phyloP scores from a whole-genome alignment of 2,113 vertebrate species.

The Triplophysa tibetana region DNA sequence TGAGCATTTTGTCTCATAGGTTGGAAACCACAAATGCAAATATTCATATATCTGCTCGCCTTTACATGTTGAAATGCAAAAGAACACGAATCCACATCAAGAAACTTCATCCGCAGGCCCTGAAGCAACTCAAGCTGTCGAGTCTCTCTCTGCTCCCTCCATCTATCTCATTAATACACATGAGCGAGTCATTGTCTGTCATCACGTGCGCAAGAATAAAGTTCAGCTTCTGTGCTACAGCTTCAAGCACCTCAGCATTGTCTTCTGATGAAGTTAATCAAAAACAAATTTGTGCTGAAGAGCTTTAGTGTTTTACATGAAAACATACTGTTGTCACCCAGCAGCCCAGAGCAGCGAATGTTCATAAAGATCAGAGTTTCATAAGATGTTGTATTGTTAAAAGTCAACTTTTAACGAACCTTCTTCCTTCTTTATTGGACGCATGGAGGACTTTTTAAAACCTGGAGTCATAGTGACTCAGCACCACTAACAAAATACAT shows the following conservation, averaged over 20 bases:
- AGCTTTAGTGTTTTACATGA: too few relatives aligned
- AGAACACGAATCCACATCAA: not conserved
- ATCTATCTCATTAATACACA: not conserved
- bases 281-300: slow-evolving; percentile 14
- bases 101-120: not conserved
- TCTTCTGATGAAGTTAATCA: slow-evolving; percentile 12
- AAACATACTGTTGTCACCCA: too few relatives aligned
- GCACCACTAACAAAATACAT: too few relatives aligned
- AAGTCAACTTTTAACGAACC: too few relatives aligned
- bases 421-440: not conserved
- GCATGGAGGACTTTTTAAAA: too few relatives aligned
- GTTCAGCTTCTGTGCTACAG: not conserved
- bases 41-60: not conserved
- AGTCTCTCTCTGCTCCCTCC: not conserved
- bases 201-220: slow-evolving; percentile 1
- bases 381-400: too few relatives aligned
- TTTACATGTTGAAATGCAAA: not conserved
- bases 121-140: not conserved
- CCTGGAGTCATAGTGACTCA: too few relatives aligned
- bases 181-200: too few relatives aligned
- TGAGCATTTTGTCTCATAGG: not conserved
- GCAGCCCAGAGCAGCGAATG: too few relatives aligned
- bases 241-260: not conserved
- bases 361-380: too few relatives aligned
- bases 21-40: too few relatives aligned